These are phyloP conservation scores for Chelmon rostratus DNA, from an alignment of 2,797 vertebrate genomes.

Conservation along the genomic window DNA sequence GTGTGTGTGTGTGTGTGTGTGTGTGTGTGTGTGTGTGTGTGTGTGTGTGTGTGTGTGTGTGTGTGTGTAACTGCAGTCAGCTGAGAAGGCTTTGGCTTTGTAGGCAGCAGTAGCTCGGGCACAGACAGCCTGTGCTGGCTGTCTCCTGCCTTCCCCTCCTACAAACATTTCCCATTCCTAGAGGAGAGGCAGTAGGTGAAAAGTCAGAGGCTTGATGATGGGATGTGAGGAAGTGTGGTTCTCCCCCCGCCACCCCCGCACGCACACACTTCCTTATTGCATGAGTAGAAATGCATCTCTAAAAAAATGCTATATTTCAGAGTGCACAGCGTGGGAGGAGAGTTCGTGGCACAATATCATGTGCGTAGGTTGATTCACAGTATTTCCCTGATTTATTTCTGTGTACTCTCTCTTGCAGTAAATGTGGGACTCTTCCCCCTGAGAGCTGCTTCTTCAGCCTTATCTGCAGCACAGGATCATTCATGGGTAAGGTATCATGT, in stretches of 20 bases:
- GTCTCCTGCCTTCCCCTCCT: constrained; percentile 66
- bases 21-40: constrained; percentile 54
- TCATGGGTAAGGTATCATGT: constrained; percentile 88
- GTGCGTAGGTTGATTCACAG: constrained; percentile 1
- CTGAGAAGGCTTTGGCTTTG: constrained; percentile 73
- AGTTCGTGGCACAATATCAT: neutral
- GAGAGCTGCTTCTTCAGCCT: constrained; percentile 97
- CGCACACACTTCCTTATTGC: neutral
- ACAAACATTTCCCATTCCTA: constrained; percentile 69
- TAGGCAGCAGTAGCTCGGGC: constrained; percentile 47
- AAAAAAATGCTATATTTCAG: constrained; percentile 11
- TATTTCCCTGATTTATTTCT: constrained; percentile 39
- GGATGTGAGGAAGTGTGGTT: constrained; percentile 36
- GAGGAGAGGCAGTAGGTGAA: constrained; percentile 72
- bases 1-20: constrained; percentile 41
- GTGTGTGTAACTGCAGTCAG: constrained; percentile 67
- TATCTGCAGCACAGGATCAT: constrained; percentile 94
- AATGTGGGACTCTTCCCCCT: constrained; percentile 92
- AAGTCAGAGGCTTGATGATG: constrained; percentile 67
- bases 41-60: constrained; percentile 44
- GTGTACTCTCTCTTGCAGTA: constrained; percentile 81
- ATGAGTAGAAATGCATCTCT: constrained; percentile 20
- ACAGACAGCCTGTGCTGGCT: constrained; percentile 65
- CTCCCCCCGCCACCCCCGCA: neutral
- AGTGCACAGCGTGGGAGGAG: neutral